A percentile compares a stretch with the other conserved stretches of the same genome.
phyloP scores from a whole-genome alignment of 2,113 vertebrate genomes.

The Physeter macrocephalus region DNA sequence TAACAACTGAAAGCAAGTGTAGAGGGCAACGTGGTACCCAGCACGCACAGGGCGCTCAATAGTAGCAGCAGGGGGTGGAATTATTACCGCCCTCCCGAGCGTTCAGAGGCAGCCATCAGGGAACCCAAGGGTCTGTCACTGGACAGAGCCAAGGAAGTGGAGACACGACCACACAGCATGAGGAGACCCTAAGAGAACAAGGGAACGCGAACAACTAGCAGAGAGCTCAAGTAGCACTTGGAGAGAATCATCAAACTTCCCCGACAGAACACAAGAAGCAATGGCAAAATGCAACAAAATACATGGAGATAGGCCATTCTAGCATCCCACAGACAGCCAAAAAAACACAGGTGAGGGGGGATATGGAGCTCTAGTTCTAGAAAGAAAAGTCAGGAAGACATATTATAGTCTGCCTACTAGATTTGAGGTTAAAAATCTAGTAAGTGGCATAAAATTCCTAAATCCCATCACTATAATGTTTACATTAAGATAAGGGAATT shows the following conservation, averaged over 20 bases:
- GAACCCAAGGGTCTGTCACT: neutral
- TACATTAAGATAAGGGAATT: neutral
- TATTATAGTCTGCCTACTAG: conserved; percentile 25
- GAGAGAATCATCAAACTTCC: conserved; percentile 43
- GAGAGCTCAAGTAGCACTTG: conserved; percentile 46
- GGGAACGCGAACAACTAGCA: conserved; percentile 11
- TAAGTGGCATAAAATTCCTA: neutral
- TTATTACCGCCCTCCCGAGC: neutral
- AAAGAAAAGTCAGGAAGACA: conserved; percentile 62
- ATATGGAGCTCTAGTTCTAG: conserved; percentile 42
- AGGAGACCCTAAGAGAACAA: conserved; percentile 17
- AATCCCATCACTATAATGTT: neutral
- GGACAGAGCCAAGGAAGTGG: conserved; percentile 3
- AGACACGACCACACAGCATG: conserved; percentile 29
- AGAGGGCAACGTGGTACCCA: conserved; percentile 47
- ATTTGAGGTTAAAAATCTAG: neutral
- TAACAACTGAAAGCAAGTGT: conserved; percentile 63
- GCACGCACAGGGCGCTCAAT: conserved; percentile 49
- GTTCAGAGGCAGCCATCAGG: conserved; percentile 48
- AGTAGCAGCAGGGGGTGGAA: conserved; percentile 65
- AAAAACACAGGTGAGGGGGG: conserved; percentile 6
- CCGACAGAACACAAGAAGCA: conserved; percentile 57
- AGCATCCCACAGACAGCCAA: conserved; percentile 52
- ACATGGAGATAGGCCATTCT: conserved; percentile 32
- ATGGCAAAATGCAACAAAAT: conserved; percentile 48